Evolutionary conservation across 2,888 invertebrate species (phyloP), one percentile per base, ranked within the genome.

Genomic region (Apotomis turbidana): DNA sequence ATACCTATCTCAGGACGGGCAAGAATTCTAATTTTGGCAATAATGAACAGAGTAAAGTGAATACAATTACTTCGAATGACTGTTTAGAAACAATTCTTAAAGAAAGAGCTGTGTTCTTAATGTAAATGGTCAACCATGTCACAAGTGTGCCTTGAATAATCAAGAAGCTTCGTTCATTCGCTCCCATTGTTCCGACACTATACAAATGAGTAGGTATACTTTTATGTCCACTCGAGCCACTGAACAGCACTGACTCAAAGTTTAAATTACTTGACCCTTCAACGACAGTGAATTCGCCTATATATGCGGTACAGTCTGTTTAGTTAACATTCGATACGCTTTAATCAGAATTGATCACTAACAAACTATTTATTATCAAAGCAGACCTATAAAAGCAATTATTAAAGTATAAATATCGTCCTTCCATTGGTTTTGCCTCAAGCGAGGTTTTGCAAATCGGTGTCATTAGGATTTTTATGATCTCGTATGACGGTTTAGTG

Each of bases 131-230:
- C 54, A 10, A 61, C 27, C 27, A 49, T 27, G 27, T 55, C 9
- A 15, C 78, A 77, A 80, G 83, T 83, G 82, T 84, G 81, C 77
- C 74, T 76, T 78, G 77, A 79, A 78, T 79, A 70, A 67, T 63
- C 69, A 69, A 68, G 63, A 59, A 41, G 67, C 51, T 57, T 71
- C 41, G 15, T 38, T 70, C 15, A 49, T 63, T 74, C 67, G 55
- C 15, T 46, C 58, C 74, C 63, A 76, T 77, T 74, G 74, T 75
- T 75, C 62, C 15, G 36, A 58, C 58, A 68, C 68, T 67, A 71
- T 44, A 59, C 49, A 59, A 68, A 63, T 54, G 66, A 46, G 62
- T 72, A 55, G 5, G 55, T 67, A 66, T 61, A 52, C 52, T 58
- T 52, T 51, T 41, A 12, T 8, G 57, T 52, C 38, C 51, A 46